Evolutionary conservation across 2,797 vertebrate species (phyloP).

Genomic region (Lindbergichthys nudifrons): DNA sequence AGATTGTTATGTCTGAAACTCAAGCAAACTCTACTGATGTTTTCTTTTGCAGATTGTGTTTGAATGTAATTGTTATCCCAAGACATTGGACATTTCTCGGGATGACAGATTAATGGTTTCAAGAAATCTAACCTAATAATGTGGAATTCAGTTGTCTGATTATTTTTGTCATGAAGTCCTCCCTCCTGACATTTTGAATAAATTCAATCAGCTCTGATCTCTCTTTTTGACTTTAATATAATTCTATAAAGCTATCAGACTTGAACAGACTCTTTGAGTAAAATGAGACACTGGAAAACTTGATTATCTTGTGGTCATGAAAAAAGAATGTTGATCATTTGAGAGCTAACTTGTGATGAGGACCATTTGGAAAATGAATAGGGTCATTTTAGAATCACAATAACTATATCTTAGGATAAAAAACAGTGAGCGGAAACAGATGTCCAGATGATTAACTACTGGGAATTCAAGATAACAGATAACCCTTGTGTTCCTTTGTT

Average conservation of each 20-base stretch:
- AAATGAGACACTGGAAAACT: constrained; percentile 10
- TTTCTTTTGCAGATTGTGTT: constrained; percentile 23
- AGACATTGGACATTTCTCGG: neutral
- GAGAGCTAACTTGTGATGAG: constrained; percentile 2
- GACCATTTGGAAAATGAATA: neutral
- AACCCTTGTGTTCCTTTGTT: neutral
- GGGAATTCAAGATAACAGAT: constrained; percentile 4
- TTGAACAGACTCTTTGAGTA: neutral
- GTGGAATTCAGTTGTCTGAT: constrained; percentile 10
- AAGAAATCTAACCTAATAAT: constrained; percentile 6
- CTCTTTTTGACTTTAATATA: neutral
- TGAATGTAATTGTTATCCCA: constrained; percentile 1
- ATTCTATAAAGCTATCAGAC: neutral
- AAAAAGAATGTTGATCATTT: neutral
- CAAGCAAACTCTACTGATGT: constrained; percentile 5
- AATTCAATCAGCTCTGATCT: constrained; percentile 7
- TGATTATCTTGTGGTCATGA: constrained; percentile 7
- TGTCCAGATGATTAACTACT: neutral
- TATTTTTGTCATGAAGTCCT: constrained; percentile 2
- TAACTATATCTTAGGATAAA: constrained; percentile 5
- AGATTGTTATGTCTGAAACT: constrained; percentile 11
- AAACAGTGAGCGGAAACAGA: neutral
- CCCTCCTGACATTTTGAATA: constrained; percentile 4
- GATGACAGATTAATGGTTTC: constrained; percentile 7
- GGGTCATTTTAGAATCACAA: neutral